phyloP scores from a whole-genome alignment of 2,888 invertebrate species.

The Apotomis betuletana region DNA sequence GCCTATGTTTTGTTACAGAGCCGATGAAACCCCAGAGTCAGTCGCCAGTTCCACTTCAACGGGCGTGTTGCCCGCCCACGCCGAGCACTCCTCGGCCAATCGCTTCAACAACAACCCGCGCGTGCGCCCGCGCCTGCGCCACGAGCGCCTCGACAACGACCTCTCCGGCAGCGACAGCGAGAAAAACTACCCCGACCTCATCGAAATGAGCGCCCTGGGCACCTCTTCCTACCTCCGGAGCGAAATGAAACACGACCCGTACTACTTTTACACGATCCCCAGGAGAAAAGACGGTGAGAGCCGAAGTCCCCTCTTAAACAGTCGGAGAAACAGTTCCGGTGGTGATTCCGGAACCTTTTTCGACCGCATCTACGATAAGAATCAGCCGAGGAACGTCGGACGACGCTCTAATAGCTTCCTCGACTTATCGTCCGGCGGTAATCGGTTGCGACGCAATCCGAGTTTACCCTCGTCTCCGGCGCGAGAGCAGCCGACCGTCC shows the following conservation, averaged over 20 bases:
- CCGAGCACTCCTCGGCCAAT: conserved; percentile 68
- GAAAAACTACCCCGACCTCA: conserved; percentile 83
- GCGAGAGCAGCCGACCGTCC: conserved; percentile 73
- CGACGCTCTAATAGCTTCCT: conserved; percentile 88
- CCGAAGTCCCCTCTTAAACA: conserved; percentile 89
- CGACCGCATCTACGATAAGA: conserved; percentile 69
- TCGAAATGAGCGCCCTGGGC: conserved; percentile 79
- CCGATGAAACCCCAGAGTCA: conserved; percentile 77
- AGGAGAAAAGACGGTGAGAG: conserved; percentile 85
- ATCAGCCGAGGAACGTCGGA: conserved; percentile 65
- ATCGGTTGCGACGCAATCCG: conserved; percentile 76
- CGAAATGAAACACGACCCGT: conserved; percentile 73
- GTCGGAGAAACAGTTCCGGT: conserved; percentile 88
- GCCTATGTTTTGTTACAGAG: conserved; percentile 62
- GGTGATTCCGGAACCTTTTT: conserved; percentile 84
- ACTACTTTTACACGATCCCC: conserved; percentile 88
- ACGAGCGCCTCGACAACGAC: conserved; percentile 77
- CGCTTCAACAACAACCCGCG: conserved; percentile 74
- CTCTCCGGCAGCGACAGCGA: conserved; percentile 79
- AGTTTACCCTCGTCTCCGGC: conserved; percentile 87
- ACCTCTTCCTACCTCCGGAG: conserved; percentile 70
- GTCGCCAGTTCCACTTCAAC: conserved; percentile 83
- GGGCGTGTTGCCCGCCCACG: conserved; percentile 69
- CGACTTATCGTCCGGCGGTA: conserved; percentile 84
- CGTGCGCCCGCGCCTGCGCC: conserved; percentile 68